A percentile compares a stretch with the other conserved stretches of the same genome.
These are phyloP conservation scores for Cantharis rustica DNA, from an alignment of 2,888 invertebrate species.

Conservation along the genomic window DNA sequence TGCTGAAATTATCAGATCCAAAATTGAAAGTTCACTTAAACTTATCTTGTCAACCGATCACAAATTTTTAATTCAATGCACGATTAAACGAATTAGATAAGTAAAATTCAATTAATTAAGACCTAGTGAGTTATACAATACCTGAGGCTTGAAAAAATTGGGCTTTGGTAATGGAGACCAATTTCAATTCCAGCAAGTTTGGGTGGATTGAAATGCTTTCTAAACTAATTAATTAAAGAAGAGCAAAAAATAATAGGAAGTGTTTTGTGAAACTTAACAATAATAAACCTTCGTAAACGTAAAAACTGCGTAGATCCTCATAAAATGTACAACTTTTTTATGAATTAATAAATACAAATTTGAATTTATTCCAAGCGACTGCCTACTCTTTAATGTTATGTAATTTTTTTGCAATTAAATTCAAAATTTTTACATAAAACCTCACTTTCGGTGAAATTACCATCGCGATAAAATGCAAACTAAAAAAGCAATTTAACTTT, in stretches of 20 bases:
- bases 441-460: not conserved
- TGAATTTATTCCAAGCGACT: not conserved
- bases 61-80: not conserved
- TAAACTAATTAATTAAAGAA: not conserved
- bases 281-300: not conserved
- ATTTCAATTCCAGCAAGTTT: not conserved
- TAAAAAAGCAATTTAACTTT: not conserved
- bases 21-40: slow-evolving; percentile 5
- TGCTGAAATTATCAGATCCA: slow-evolving; percentile 10
- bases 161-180: not conserved
- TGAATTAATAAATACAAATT: not conserved
- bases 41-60: slow-evolving; percentile 13
- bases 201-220: not conserved
- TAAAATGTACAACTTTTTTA: not conserved
- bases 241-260: not conserved
- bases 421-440: not conserved
- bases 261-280: not conserved
- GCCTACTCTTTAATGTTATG: not conserved
- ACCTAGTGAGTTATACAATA: not conserved
- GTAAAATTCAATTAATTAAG: slow-evolving; percentile 1
- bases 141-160: not conserved
- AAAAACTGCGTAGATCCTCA: not conserved
- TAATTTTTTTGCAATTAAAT: not conserved
- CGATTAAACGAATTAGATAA: slow-evolving; percentile 2
- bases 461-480: not conserved